Evolutionary conservation across 2,888 invertebrate species (phyloP).

Genomic region (Cheilosia vernalis): DNA sequence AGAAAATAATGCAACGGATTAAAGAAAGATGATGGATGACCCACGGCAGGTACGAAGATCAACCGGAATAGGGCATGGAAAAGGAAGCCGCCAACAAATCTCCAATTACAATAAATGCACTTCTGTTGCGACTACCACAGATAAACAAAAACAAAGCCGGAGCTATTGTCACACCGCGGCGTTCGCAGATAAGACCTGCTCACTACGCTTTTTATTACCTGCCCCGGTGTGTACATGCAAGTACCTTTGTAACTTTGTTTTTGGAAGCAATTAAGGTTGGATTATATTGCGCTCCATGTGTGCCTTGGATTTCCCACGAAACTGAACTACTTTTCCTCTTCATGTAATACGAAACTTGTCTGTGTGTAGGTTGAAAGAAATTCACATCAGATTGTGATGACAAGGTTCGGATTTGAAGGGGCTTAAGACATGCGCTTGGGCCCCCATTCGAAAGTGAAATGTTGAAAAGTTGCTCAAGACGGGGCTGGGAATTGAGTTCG

Average conservation of each 20-base stretch:
- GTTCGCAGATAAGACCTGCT: constrained; percentile 7
- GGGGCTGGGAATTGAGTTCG: neutral
- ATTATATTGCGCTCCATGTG: constrained; percentile 47
- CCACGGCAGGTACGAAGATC: constrained; percentile 30
- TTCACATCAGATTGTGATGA: constrained; percentile 23
- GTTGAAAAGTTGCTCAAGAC: neutral
- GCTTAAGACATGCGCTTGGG: neutral
- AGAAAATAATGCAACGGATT: constrained; percentile 4
- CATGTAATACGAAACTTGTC: constrained; percentile 44
- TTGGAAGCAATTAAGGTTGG: constrained; percentile 58
- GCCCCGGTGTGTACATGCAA: constrained; percentile 4
- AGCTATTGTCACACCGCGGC: constrained; percentile 4
- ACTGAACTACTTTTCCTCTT: constrained; percentile 64
- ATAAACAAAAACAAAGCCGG: constrained; percentile 7
- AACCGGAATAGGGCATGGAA: constrained; percentile 34
- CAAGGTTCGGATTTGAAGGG: constrained; percentile 17
- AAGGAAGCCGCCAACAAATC: constrained; percentile 65
- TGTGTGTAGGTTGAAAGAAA: constrained; percentile 28
- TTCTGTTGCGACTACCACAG: constrained; percentile 47
- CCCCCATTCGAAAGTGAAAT: constrained; percentile 22
- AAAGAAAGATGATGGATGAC: constrained; percentile 32
- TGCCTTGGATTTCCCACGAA: constrained; percentile 55
- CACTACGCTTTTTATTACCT: constrained; percentile 39
- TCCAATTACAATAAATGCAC: constrained; percentile 14
- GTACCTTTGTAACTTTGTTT: constrained; percentile 46